Percentiles rank a stretch among this genome's conserved stretches.
These are phyloP conservation scores for Lycia hirtaria DNA, from an alignment of 2,888 invertebrate species.

Conservation along the genomic window DNA sequence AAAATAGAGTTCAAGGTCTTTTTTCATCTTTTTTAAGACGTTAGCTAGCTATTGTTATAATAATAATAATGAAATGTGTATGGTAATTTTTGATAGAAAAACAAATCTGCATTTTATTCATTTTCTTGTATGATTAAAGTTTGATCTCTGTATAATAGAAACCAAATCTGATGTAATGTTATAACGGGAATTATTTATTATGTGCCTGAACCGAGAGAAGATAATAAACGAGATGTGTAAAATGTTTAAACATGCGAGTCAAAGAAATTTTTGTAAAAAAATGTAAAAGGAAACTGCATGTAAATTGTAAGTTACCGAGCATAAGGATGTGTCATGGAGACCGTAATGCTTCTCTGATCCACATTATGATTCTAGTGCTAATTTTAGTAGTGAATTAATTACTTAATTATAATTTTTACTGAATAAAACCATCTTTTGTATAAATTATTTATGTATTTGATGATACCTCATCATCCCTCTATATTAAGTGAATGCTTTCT, in stretches of 20 bases:
- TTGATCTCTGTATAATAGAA: slow-evolving; percentile 79
- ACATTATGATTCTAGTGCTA: slow-evolving; percentile 64
- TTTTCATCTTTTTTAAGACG: slow-evolving; percentile 84
- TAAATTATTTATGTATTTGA: slow-evolving; percentile 59
- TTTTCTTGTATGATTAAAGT: slow-evolving; percentile 61
- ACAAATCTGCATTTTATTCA: slow-evolving; percentile 78
- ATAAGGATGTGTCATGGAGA: slow-evolving; percentile 49
- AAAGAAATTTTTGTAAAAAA: slow-evolving; percentile 40
- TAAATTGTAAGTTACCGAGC: slow-evolving; percentile 68
- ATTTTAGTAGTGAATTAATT: slow-evolving; percentile 71
- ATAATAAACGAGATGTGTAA: slow-evolving; percentile 12
- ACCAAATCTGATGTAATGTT: slow-evolving; percentile 68
- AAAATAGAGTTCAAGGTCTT: slow-evolving; percentile 82
- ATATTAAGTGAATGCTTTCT: background rate
- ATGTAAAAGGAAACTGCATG: slow-evolving; percentile 42
- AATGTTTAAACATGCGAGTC: slow-evolving; percentile 28
- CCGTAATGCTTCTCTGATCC: slow-evolving; percentile 54
- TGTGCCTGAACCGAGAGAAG: slow-evolving; percentile 37
- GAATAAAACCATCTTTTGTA: slow-evolving; percentile 68
- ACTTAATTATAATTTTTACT: slow-evolving; percentile 68
- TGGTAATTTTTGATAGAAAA: slow-evolving; percentile 79
- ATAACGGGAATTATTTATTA: slow-evolving; percentile 59
- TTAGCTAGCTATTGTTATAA: slow-evolving; percentile 82
- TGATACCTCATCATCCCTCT: slow-evolving; percentile 58
- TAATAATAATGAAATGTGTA: slow-evolving; percentile 82